These are phyloP conservation scores for Mellivora capensis DNA, from an alignment of 2,113 vertebrate species.

Conservation along the genomic window DNA sequence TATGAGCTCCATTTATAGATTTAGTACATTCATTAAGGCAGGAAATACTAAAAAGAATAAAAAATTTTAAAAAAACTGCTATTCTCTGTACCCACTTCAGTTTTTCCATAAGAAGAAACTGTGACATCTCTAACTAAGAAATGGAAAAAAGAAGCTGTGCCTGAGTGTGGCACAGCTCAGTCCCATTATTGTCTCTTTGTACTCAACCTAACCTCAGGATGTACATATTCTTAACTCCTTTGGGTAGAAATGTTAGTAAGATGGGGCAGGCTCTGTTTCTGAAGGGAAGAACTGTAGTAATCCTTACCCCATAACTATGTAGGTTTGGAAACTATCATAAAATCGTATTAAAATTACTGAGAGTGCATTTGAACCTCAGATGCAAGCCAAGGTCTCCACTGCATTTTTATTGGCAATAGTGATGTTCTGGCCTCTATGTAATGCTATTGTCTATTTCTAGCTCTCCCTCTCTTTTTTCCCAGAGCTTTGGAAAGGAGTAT, in stretches of 20 bases:
- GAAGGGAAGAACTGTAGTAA: not conserved
- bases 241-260: not conserved
- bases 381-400: not conserved
- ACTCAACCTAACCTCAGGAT: not conserved
- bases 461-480: not conserved
- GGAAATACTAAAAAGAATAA: not conserved
- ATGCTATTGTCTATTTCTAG: not conserved
- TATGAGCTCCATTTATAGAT: not conserved
- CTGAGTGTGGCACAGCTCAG: rapidly evolving
- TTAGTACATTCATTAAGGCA: not conserved
- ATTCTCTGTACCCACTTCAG: not conserved
- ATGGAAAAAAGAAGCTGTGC: not conserved
- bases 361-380: not conserved
- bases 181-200: not conserved
- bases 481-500: not conserved
- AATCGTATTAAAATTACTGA: not conserved
- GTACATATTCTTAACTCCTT: not conserved
- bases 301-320: not conserved
- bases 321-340: not conserved
- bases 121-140: not conserved
- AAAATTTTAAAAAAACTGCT: not conserved
- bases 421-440: not conserved
- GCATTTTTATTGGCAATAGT: not conserved
- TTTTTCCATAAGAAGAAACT: not conserved
- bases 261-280: not conserved